phyloP scores from a whole-genome alignment of 2,797 vertebrate genomes.

The Pangasius larnaudii region DNA sequence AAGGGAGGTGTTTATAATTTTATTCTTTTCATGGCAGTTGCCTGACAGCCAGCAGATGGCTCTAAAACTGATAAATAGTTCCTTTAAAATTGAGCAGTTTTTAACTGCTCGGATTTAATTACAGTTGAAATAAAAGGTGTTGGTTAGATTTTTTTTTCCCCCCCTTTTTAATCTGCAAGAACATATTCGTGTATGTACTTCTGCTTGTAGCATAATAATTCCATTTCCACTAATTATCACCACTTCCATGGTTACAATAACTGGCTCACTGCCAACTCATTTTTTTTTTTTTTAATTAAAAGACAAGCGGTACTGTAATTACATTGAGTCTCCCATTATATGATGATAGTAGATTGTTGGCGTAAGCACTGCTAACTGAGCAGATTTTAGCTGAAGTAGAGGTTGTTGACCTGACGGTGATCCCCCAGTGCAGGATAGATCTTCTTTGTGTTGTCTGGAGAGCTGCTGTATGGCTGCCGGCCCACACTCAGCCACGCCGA shows the following conservation, averaged over 20 bases:
- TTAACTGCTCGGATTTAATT: not conserved
- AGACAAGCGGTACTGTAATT: not conserved
- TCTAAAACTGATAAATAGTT: not conserved
- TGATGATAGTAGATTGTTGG: not conserved
- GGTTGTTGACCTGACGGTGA: conserved; percentile 42
- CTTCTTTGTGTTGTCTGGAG: conserved; percentile 55
- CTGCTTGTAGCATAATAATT: not conserved
- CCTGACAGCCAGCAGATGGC: too few relatives aligned
- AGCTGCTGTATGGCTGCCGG: conserved; percentile 34
- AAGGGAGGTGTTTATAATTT: not conserved
- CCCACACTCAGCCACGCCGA: conserved; percentile 16
- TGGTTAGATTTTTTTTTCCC: too few relatives aligned
- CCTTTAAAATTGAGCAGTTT: not conserved
- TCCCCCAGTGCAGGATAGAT: conserved; percentile 50
- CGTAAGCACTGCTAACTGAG: not conserved
- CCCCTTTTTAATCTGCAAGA: not conserved
- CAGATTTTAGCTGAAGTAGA: conserved; percentile 14
- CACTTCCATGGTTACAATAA: too few relatives aligned
- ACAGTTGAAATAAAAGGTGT: not conserved
- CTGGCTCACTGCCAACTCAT: not conserved
- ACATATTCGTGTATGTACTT: not conserved
- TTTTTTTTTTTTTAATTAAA: not conserved
- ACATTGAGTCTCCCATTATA: not conserved
- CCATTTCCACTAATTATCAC: not conserved
- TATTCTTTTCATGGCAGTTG: not conserved